Conservation (phyloP, 1,140 invertebrate genomes). For the Alviniconcha marisindica region DNA sequence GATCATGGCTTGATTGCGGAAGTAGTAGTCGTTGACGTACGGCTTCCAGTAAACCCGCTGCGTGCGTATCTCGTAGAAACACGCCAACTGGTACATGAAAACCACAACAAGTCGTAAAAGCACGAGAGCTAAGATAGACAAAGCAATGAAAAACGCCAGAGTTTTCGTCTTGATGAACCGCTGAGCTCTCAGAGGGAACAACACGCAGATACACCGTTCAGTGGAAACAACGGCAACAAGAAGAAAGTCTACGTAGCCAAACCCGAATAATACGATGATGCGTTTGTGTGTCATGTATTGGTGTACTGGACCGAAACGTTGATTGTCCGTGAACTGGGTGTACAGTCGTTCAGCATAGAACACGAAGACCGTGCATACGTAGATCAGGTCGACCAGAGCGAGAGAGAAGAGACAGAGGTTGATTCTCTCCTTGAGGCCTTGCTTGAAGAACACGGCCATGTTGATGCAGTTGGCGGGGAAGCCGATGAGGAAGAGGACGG, state of each 20-base stretch:
- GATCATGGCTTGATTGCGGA: neutral
- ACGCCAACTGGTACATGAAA: neutral
- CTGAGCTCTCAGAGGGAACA: neutral
- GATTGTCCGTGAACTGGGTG: conserved; percentile 8
- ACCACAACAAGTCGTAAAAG: neutral
- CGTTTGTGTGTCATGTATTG: conserved; percentile 14
- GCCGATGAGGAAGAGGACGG: too few relatives aligned
- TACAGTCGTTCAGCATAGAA: conserved; percentile 7
- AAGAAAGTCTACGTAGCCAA: conserved; percentile 15
- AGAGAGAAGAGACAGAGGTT: conserved; percentile 17
- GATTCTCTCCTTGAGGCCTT: conserved; percentile 16
- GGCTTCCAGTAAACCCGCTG: neutral
- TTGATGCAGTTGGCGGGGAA: too few relatives aligned
- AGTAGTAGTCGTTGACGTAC: neutral
- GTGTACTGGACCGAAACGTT: neutral
- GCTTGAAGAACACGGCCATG: too few relatives aligned
- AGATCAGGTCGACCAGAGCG: neutral
- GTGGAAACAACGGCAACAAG: neutral
- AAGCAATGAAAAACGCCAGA: neutral
- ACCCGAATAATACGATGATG: neutral
- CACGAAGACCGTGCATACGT: neutral
- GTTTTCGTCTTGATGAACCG: neutral
- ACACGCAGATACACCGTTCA: conserved; percentile 20
- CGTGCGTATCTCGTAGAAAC: neutral
- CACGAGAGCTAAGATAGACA: neutral